phyloP scores from a whole-genome alignment of 35 echinoderm and acorn worm genomes.

The Nesometra sesokonis region DNA sequence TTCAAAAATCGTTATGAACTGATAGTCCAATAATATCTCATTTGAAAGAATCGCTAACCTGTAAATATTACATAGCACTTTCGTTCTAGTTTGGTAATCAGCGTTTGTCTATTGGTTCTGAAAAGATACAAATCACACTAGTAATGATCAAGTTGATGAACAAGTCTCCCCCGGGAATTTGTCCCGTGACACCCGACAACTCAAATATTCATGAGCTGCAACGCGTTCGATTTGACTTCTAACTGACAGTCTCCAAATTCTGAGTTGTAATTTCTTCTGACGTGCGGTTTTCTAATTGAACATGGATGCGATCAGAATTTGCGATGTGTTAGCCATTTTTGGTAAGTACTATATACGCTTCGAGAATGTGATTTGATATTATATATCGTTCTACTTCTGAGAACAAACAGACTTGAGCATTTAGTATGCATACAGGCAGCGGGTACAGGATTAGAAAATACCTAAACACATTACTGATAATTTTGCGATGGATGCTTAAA shows the following conservation, averaged over 20 bases:
- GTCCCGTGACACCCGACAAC: not conserved
- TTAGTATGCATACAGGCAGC: not conserved
- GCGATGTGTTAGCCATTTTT: not conserved
- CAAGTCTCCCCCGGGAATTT: not conserved
- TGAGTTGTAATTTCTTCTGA: not conserved
- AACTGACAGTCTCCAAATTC: not conserved
- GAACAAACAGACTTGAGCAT: no score
- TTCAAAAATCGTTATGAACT: no score
- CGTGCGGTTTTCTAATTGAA: not conserved
- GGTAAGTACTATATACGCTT: not conserved
- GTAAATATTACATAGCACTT: no score
- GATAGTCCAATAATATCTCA: no score
- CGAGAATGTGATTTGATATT: not conserved
- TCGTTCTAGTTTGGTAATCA: no score
- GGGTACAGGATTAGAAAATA: not conserved
- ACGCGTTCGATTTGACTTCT: not conserved
- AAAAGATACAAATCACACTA: not conserved
- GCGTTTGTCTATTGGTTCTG: not conserved
- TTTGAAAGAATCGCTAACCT: no score
- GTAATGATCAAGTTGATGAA: not conserved
- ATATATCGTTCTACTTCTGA: not conserved
- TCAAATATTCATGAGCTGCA: not conserved
- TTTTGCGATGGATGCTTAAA: no score
- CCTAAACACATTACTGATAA: not conserved
- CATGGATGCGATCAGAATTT: not conserved